These are phyloP conservation scores for Suillia variegata DNA, from an alignment of 2,888 invertebrate genomes.

Conservation along the genomic window DNA sequence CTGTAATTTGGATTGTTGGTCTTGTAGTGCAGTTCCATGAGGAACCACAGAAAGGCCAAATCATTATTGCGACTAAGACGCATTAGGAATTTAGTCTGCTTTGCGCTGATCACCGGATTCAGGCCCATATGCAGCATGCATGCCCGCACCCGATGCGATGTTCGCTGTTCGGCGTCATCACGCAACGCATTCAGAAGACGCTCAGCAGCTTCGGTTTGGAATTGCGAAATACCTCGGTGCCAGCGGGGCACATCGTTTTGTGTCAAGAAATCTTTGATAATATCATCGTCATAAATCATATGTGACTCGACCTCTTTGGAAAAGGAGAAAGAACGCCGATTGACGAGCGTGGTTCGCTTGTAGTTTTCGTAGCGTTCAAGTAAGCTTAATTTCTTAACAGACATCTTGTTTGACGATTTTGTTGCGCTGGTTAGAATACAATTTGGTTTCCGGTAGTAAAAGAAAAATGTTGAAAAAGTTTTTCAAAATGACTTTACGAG, in stretches of 20 bases:
- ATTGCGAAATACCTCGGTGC: slow-evolving; percentile 50
- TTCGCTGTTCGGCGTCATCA: slow-evolving; percentile 49
- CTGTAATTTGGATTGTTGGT: slow-evolving; percentile 27
- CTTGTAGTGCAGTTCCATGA: slow-evolving; percentile 53
- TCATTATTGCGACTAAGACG: slow-evolving; percentile 51
- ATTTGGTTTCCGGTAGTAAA: no score
- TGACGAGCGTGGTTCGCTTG: no score
- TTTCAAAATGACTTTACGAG: no score
- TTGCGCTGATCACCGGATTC: slow-evolving; percentile 33
- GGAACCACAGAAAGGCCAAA: slow-evolving; percentile 58
- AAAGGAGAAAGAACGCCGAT: no score
- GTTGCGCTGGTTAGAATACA: no score
- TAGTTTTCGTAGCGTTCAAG: no score
- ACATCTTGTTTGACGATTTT: no score
- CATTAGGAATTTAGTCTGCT: slow-evolving; percentile 36
- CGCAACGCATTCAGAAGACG: slow-evolving; percentile 35
- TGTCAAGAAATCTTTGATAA: no score
- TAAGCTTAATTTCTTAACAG: no score
- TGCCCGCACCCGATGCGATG: slow-evolving; percentile 37
- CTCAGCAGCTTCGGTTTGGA: slow-evolving; percentile 43
- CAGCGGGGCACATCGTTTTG: slow-evolving; percentile 40
- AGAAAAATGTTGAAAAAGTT: no score
- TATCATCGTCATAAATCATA: no score
- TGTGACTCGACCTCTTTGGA: no score
- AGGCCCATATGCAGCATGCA: slow-evolving; percentile 45